These are phyloP conservation scores for Pterois miles DNA, from an alignment of 2,797 vertebrate genomes.

Conservation along the genomic window DNA sequence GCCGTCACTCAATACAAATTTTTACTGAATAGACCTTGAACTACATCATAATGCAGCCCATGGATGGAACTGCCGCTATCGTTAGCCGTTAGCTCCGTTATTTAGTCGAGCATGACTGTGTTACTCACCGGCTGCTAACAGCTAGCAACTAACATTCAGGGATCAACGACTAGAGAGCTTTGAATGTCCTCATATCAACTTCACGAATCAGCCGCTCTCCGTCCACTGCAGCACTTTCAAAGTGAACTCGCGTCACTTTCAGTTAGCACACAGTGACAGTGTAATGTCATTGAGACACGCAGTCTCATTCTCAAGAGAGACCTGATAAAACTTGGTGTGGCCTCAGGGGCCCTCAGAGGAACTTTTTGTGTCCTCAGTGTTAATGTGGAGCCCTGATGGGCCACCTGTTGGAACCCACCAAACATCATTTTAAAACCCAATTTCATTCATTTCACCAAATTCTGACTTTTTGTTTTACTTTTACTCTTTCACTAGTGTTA, in stretches of 20 bases:
- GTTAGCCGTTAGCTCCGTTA: background rate
- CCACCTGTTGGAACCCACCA: conserved; percentile 36
- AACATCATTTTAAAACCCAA: background rate
- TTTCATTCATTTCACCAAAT: background rate
- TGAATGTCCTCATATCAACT: background rate
- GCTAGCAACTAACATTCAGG: background rate
- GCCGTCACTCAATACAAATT: background rate
- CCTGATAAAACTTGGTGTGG: too few species aligned
- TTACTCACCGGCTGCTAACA: background rate
- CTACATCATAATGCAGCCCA: background rate
- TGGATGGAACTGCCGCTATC: too few species aligned
- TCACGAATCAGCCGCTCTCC: too few species aligned
- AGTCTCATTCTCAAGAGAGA: too few species aligned
- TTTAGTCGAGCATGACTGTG: background rate
- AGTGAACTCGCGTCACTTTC: too few species aligned
- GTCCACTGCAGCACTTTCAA: too few species aligned
- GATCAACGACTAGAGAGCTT: background rate
- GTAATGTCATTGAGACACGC: too few species aligned
- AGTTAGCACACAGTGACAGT: too few species aligned
- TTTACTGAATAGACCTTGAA: background rate
- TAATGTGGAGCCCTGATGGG: background rate
- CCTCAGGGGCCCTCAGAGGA: background rate
- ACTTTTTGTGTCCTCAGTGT: background rate
- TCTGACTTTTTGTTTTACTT: background rate
- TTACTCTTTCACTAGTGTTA: background rate